Percentiles rank a stretch among this genome's conserved stretches.
These are phyloP conservation scores for Rousettus leschenaultii DNA, from an alignment of 2,113 vertebrate genomes.

Conservation along the genomic window DNA sequence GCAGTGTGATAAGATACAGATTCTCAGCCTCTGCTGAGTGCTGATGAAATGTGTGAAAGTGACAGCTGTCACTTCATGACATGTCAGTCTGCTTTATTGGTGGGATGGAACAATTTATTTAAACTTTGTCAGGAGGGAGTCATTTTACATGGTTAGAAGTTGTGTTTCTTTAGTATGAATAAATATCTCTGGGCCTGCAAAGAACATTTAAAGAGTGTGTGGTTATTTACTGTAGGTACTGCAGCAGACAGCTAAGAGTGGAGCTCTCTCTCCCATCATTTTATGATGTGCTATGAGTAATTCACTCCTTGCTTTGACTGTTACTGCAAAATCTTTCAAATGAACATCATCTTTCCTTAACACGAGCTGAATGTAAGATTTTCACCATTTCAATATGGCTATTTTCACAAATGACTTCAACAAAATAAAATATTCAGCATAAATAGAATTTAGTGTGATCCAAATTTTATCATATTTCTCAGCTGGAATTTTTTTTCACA, in stretches of 20 bases:
- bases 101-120: conserved; percentile 24
- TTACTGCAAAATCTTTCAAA: conserved; percentile 77
- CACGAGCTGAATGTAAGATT: conserved; percentile 71
- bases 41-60: conserved; percentile 8
- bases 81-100: conserved; percentile 18
- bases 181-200: not conserved
- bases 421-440: conserved; percentile 80
- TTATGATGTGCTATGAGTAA: conserved; percentile 61
- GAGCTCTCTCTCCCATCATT: not conserved
- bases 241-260: conserved; percentile 12
- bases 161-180: conserved; percentile 51
- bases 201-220: conserved; percentile 5
- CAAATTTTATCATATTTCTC: conserved; percentile 73
- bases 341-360: conserved; percentile 77
- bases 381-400: conserved; percentile 76
- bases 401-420: conserved; percentile 76
- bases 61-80: not conserved
- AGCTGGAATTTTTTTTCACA: conserved; percentile 39
- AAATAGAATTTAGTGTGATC: conserved; percentile 78
- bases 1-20: not conserved
- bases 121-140: conserved; percentile 45
- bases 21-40: not conserved
- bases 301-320: conserved; percentile 65
- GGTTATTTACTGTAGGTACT: conserved; percentile 55
- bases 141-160: conserved; percentile 28